Evolutionary conservation across 2,888 invertebrate genomes (phyloP), one percentile per base, ranked within the genome.

Genomic region (Ophion ventricosus): DNA sequence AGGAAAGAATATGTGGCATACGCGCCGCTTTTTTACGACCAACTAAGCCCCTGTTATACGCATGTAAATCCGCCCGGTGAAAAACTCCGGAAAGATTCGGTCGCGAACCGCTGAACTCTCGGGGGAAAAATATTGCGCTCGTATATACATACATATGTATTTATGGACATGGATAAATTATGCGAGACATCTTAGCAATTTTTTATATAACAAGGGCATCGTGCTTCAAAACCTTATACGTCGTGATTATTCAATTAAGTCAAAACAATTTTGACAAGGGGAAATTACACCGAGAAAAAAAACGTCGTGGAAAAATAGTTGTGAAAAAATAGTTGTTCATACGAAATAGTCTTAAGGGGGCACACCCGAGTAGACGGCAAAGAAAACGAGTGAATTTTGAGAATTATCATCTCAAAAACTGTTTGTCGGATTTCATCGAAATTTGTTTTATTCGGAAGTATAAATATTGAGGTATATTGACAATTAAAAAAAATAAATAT

Each of bases 11-110:
- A 86, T 76, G 84, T 78, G 84, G 54, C 54, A 61, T 56, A 78
- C 70, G 70, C 69, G 67, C 77, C 80, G 74, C 4, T 78, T 78
- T 84, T 87, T 86, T 84, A 86, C 83, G 84, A 82, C 76, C 70
- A 80, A 77, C 76, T 79, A 80, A 86, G 86, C 80, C 80, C 77
- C 66, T 82, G 84, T 83, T 86, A 84, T 80, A 80, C 85, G 82
- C 80, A 87, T 87, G 87, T 85, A 87, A 87, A 87, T 87, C 80
- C 74, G 83, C 54, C 35, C 43, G 80, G 81, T 76, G 80, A 84
- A 84, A 85, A 86, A 85, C 85, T 81, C 75, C 78, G 74, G 80
- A 84, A 83, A 84, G 83, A 85, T 85, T 85, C 78, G 67, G 80
- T 77, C 66, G 69, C 75, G 80, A 86, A 80, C 80, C 75, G 67